These are phyloP conservation scores for Xylota sylvarum DNA, from an alignment of 2,888 invertebrate species.

Conservation along the genomic window DNA sequence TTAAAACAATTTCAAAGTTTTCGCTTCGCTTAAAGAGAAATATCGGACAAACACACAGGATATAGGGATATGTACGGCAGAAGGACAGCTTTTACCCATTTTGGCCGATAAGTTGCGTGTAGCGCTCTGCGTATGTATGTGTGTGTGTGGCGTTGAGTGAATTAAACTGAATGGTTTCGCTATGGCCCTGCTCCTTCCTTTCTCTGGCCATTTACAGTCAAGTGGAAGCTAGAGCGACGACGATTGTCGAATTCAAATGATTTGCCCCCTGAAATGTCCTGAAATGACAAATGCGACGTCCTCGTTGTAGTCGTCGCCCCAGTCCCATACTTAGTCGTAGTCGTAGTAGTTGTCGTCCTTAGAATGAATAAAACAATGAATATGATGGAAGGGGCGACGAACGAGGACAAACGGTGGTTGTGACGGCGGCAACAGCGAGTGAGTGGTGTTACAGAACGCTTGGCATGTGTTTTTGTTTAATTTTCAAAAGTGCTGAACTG, in stretches of 20 bases:
- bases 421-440: slow-evolving; percentile 33
- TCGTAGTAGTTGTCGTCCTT: slow-evolving; percentile 50
- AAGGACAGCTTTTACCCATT: slow-evolving; percentile 35
- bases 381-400: slow-evolving; percentile 52
- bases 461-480: slow-evolving; percentile 77
- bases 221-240: slow-evolving; percentile 67
- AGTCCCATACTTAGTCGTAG: slow-evolving; percentile 16
- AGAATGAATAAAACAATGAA: slow-evolving; percentile 70
- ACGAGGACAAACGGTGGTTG: not conserved
- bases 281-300: slow-evolving; percentile 74
- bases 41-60: slow-evolving; percentile 13
- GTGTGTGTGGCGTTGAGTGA: slow-evolving; percentile 62
- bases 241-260: slow-evolving; percentile 77
- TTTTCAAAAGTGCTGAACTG: slow-evolving; percentile 77
- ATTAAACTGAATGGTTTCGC: slow-evolving; percentile 74
- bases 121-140: slow-evolving; percentile 22
- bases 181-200: slow-evolving; percentile 22
- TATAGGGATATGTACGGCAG: slow-evolving; percentile 11
- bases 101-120: slow-evolving; percentile 62
- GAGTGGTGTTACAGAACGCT: slow-evolving; percentile 70
- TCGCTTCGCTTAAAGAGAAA: slow-evolving; percentile 9
- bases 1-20: slow-evolving; percentile 74
- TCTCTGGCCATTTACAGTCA: slow-evolving; percentile 61
- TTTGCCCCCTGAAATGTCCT: slow-evolving; percentile 66
- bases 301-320: slow-evolving; percentile 56